Evolutionary conservation across 1,140 invertebrate genomes (phyloP).

Genomic region (Pygmarrhopalites habei): DNA sequence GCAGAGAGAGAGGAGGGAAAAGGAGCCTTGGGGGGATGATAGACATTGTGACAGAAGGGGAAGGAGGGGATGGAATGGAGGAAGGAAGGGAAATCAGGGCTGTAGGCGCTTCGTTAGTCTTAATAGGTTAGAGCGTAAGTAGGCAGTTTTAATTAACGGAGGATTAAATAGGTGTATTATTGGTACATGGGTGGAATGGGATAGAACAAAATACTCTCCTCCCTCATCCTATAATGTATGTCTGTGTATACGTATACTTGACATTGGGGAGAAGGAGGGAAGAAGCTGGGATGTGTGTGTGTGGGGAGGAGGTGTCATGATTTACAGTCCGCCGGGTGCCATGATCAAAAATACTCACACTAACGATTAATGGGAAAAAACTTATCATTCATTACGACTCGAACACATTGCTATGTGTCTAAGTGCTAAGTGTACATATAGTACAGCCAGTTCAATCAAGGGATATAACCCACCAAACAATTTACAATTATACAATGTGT

Average conservation of each 20-base stretch:
- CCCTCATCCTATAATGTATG: not conserved
- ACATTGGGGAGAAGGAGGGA: not conserved
- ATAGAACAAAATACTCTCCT: not conserved
- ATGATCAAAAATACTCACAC: conserved; percentile 36
- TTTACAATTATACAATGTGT: too few species aligned
- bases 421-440: not conserved
- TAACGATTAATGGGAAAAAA: conserved; percentile 29
- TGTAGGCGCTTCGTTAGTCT: too few species aligned
- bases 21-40: too few species aligned
- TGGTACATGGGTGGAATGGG: not conserved
- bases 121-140: conserved; percentile 1
- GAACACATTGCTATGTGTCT: not conserved
- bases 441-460: too few species aligned
- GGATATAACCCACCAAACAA: too few species aligned
- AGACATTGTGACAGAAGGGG: not conserved
- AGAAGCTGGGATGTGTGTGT: conserved; percentile 2
- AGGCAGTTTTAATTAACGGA: conserved; percentile 31
- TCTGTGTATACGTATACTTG: not conserved
- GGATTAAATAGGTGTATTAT: conserved; percentile 21
- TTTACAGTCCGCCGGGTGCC: conserved; percentile 39
- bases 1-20: too few species aligned
- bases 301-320: conserved; percentile 36
- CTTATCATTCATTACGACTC: conserved; percentile 21
- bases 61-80: not conserved
- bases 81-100: conserved; percentile 5